These are phyloP conservation scores for Dermatemys mawii DNA, from an alignment of 2,113 vertebrate genomes.

Conservation along the genomic window DNA sequence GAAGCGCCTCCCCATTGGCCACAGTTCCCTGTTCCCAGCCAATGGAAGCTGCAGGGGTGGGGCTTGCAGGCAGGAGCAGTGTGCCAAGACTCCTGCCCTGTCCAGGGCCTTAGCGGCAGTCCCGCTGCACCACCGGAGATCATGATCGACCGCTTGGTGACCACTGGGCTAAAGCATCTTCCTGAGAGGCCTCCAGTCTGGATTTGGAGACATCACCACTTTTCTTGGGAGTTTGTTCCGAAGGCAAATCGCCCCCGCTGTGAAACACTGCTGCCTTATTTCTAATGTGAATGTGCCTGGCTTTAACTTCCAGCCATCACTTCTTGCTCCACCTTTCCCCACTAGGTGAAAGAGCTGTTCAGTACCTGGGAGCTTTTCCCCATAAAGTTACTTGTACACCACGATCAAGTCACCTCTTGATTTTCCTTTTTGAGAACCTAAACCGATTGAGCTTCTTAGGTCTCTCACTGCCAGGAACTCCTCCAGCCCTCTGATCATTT, in stretches of 20 bases:
- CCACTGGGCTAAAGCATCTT: neutral
- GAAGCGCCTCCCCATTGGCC: too few relatives aligned
- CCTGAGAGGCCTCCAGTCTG: neutral
- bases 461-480: neutral
- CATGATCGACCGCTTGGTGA: too few relatives aligned
- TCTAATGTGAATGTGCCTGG: neutral
- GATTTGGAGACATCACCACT: neutral
- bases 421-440: neutral
- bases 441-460: neutral
- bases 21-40: too few relatives aligned
- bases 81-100: too few relatives aligned
- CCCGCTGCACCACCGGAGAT: too few relatives aligned
- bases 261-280: neutral
- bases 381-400: neutral
- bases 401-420: neutral
- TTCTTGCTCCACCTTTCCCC: neutral
- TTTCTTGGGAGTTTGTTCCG: neutral
- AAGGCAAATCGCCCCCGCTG: neutral
- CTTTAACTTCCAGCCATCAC: neutral
- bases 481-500: neutral
- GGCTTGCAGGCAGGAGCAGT: too few relatives aligned
- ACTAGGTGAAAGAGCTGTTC: neutral
- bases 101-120: too few relatives aligned
- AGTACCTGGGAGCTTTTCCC: neutral
- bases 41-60: too few relatives aligned